Evolutionary conservation across 1,140 invertebrate species (phyloP), one percentile per base, ranked within the genome.

Genomic region (Phortica variegata): DNA sequence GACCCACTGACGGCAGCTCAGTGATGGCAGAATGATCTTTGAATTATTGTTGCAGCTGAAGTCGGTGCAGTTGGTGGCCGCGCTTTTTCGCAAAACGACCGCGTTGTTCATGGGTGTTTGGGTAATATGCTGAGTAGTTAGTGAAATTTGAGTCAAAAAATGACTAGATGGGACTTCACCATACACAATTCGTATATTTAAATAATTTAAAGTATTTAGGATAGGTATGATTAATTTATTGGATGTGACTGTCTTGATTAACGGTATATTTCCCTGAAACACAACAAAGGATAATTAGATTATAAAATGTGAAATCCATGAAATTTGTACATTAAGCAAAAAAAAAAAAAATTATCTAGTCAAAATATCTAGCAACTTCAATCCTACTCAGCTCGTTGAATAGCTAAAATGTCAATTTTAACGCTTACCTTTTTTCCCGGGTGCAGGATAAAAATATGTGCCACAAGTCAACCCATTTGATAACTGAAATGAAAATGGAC

Each of bases 391-490:
- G 7, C 29, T 31, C n/a, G n/a, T 8, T 31, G n/a, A 2, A 13
- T 17, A 15, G 9, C n/a, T 8, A 37, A 18, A 21, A 45, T 32
- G 10, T 18, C 33, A 1, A 13, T 17, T 38, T 13, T 29, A 29
- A 6, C 6, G 13, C 50, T 68, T 59, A 73, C 70, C 70, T 73
- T 73, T 73, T 61, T 69, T 73, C 70, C 70, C 70, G 70, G 70
- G 70, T 73, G 61, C 70, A 73, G 70, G 70, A 73, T 66, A 65
- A 52, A 65, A 52, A 56, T 60, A 58, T 66, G 47, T 73, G 10
- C 43, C 66, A 62, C 70, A 73, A 73, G 55, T 73, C 70, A 73
- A 73, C 70, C 70, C 70, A 73, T 73, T 68, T 73, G 70, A 65
- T 57, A 70, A 73, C 70, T 73, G 61, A 7, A 73, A 73, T 18